These are phyloP conservation scores for Drosophila leonis DNA, from an alignment of 2,888 invertebrate species.

Conservation along the genomic window DNA sequence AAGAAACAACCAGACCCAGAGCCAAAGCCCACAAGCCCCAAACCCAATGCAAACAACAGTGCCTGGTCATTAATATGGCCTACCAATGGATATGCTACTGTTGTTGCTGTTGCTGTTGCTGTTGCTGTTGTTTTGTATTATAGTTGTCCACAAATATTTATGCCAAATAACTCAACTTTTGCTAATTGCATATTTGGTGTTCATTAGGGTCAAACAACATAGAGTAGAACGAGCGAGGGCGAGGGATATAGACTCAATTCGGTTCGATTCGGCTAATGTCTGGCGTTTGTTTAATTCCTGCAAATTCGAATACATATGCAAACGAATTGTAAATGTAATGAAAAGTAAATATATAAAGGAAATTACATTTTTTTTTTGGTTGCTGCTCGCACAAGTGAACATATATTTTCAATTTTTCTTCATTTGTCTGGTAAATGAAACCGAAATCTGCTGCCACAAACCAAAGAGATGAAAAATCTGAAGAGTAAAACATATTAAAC, in stretches of 20 bases:
- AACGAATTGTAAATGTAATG: conserved; percentile 48
- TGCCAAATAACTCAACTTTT: conserved; percentile 73
- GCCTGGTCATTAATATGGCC: conserved; percentile 51
- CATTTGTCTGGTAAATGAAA: conserved; percentile 55
- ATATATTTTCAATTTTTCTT: conserved; percentile 42
- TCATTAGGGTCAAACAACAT: conserved; percentile 67
- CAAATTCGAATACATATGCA: conserved; percentile 32
- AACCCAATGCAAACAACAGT: conserved; percentile 31
- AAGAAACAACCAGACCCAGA: conserved; percentile 21
- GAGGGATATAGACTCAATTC: background rate
- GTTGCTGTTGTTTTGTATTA: conserved; percentile 33
- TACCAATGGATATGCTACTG: conserved; percentile 42
- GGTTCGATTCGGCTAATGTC: conserved; percentile 23
- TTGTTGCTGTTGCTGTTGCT: conserved; percentile 24
- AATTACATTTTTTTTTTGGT: conserved; percentile 32
- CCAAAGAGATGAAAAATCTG: conserved; percentile 14
- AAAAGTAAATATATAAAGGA: conserved; percentile 55
- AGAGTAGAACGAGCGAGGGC: conserved; percentile 18
- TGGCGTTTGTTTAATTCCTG: conserved; percentile 42
- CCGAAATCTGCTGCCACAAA: conserved; percentile 34
- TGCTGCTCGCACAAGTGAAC: background rate
- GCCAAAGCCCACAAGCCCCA: conserved; percentile 23
- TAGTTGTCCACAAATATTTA: conserved; percentile 72
- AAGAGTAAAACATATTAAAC: background rate
- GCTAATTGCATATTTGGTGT: conserved; percentile 80